A percentile compares a stretch with the other conserved stretches of the same genome.
These are phyloP conservation scores for Callipepla californica DNA, from an alignment of 2,113 vertebrate genomes.

Conservation along the genomic window DNA sequence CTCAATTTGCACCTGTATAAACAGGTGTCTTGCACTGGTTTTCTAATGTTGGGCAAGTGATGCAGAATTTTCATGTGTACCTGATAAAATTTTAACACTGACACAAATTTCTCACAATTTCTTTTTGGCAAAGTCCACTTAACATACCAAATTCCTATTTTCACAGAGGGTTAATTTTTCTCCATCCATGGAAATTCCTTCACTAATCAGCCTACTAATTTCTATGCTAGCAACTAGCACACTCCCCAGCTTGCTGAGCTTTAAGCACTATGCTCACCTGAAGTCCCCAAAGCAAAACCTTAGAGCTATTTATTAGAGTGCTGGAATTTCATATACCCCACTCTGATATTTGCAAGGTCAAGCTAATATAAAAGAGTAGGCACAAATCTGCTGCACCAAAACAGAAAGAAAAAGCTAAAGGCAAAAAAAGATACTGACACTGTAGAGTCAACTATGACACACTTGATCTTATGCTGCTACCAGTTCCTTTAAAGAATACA, in stretches of 20 bases:
- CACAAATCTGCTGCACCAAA: not conserved
- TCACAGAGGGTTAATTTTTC: not conserved
- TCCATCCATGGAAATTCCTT: not conserved
- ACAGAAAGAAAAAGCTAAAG: not conserved
- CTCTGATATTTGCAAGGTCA: not conserved
- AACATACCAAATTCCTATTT: not conserved
- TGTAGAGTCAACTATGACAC: not conserved
- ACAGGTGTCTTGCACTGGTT: fast-evolving
- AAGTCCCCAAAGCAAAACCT: not conserved
- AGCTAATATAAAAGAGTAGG: not conserved
- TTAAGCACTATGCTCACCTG: fast-evolving
- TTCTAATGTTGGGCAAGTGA: not conserved
- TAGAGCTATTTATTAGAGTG: not conserved
- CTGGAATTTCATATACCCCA: not conserved
- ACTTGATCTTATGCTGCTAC: not conserved
- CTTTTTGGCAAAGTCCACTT: not conserved
- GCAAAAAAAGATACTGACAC: not conserved
- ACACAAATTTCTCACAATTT: not conserved
- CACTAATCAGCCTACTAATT: fast-evolving
- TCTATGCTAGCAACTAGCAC: not conserved
- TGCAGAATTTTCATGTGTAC: not conserved
- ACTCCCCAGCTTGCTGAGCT: not conserved
- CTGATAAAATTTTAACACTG: not conserved
- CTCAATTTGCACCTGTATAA: not conserved
- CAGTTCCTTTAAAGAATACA: not conserved